These are phyloP conservation scores for Idaea straminata DNA, from an alignment of 2,888 invertebrate genomes.

Conservation along the genomic window DNA sequence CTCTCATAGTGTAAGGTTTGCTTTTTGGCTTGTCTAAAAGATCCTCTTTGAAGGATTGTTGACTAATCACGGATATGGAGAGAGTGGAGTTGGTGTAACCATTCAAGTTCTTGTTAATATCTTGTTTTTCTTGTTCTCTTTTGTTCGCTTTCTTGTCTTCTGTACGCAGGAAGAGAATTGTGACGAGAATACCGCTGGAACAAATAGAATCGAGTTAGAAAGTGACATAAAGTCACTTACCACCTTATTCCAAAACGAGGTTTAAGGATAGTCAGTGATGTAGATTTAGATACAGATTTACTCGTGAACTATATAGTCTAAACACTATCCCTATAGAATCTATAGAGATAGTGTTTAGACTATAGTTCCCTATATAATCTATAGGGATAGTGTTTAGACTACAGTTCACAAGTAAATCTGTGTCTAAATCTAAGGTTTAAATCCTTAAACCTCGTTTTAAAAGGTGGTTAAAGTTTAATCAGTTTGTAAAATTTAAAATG, in stretches of 20 bases:
- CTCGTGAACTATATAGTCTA: too few relatives aligned
- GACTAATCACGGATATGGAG: conserved; percentile 69
- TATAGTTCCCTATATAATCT: too few relatives aligned
- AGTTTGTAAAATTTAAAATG: not conserved
- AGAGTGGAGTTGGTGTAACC: conserved; percentile 69
- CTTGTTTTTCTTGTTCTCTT: conserved; percentile 49
- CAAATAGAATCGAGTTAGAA: conserved; percentile 22
- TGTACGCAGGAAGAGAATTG: conserved; percentile 85
- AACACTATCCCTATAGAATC: too few relatives aligned
- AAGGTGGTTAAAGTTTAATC: not conserved
- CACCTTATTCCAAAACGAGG: not conserved
- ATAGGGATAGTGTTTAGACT: too few relatives aligned
- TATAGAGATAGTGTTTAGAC: too few relatives aligned
- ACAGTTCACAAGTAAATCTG: too few relatives aligned
- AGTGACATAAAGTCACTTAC: not conserved
- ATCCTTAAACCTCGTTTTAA: too few relatives aligned
- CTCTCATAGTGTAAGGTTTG: conserved; percentile 56
- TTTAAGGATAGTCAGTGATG: too few relatives aligned
- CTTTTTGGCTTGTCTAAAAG: conserved; percentile 59
- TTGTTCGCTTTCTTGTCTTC: conserved; percentile 74
- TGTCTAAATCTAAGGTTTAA: too few relatives aligned
- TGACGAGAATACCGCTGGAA: conserved; percentile 86
- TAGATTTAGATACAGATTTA: too few relatives aligned
- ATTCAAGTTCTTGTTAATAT: conserved; percentile 68
- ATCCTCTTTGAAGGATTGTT: conserved; percentile 70